Percentiles rank a stretch among this genome's conserved stretches.
phyloP scores from a whole-genome alignment of 2,797 vertebrate genomes.

The Aselliscus stoliczkanus region DNA sequence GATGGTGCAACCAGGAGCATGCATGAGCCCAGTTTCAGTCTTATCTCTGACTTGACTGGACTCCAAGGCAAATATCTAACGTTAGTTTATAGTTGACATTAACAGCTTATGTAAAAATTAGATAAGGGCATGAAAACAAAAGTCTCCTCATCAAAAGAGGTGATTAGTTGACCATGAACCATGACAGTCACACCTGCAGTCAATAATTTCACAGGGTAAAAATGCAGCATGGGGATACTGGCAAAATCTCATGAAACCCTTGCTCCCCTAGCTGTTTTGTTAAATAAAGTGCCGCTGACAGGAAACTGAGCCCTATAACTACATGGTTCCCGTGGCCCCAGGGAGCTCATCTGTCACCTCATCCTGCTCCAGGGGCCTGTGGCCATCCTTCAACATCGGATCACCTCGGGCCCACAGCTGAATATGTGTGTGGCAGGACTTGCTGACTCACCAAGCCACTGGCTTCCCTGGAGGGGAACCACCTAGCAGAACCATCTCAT shows the following conservation, averaged over 20 bases:
- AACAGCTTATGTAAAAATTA: background rate
- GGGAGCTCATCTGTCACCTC: background rate
- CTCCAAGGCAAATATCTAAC: constrained; percentile 52
- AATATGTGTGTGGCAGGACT: too few relatives aligned
- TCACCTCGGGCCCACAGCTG: rapidly evolving
- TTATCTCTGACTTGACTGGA: background rate
- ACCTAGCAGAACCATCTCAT: background rate
- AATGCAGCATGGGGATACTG: background rate
- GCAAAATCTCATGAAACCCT: background rate
- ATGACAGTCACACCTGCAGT: background rate
- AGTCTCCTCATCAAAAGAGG: background rate
- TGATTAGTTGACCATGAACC: background rate
- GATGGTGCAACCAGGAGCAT: background rate
- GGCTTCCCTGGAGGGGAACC: background rate
- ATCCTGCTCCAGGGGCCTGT: background rate
- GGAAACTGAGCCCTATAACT: background rate
- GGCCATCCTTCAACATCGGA: background rate
- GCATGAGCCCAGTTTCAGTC: background rate
- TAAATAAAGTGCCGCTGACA: background rate
- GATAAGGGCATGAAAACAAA: constrained; percentile 13
- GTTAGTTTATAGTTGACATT: constrained; percentile 4
- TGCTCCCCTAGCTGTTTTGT: background rate
- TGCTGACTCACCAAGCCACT: background rate
- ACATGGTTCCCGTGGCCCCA: background rate
- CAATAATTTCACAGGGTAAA: background rate